Base-by-base conservation (phyloP, 2,888 invertebrate species). In the Drosophila macrospina region DNA sequence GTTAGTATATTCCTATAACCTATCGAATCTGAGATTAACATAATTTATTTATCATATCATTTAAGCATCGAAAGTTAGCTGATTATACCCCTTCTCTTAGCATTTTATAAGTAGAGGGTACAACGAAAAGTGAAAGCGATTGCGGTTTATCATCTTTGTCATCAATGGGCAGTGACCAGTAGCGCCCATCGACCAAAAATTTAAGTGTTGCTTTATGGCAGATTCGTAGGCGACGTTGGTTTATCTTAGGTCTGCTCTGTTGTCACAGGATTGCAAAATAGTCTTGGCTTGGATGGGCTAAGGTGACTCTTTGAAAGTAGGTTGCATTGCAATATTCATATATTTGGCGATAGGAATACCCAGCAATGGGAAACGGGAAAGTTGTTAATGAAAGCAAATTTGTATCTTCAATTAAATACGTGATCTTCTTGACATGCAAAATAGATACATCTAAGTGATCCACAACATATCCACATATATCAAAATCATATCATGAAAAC, bases 81-180 rank as follows among this genome's bases (percentile, higher is more conserved):
- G 32, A 5, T 2, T 16, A 47, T 20, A 30, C 28, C 20, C 56
- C 8, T 5, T 34, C 4, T 15, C 10, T 11, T 32, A 6, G 6
- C 36, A 16, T 15, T 39, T 26, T 2, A 45, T 32, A 5, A 6
- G 15, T 30, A 47, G 32, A 41, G 59, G 50, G 59, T 50, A 42
- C 41, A 39, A 11, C 24, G n/a, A 73, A 82, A 84, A 82, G 87
- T 82, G 82, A 82, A 82, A 82, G 82, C 56, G 51, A 44, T 67
- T 78, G 81, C 42, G 84, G 86, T 69, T 80, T 69, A 80, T 72
- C 68, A 69, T 66, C 66, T 77, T 70, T 74, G 66, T 57, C 77
- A 62, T 67, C 61, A 59, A 64, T 64, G 73, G 57, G 50, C 63
- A 63, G 55, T 61, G n/a, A 57, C 56, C 59, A 63, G 62, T 52